Evolutionary conservation across 2,888 invertebrate species (phyloP), one percentile per base, ranked within the genome.

Genomic region (Xylota segnis): DNA sequence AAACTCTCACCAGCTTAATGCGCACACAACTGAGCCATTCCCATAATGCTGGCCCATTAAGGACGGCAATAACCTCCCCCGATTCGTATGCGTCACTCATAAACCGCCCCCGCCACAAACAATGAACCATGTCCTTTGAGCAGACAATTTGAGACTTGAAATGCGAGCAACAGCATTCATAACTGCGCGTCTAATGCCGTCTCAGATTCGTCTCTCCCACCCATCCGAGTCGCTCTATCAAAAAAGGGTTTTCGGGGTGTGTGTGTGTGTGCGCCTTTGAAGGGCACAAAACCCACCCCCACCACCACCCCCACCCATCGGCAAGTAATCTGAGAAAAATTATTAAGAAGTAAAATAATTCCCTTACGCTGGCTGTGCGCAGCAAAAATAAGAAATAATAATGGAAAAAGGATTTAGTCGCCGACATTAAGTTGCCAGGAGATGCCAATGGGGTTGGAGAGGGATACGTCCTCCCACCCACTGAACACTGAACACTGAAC

Each of bases 331-430:
- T 77, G 86, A 86, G 86, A 82, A 86, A 86, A 86, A 75, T 86
- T 86, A 86, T 86, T 86, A 77, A 82, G 82, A 86, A 77, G 72
- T 45, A 82, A 84, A 84, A 71, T 76, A 71, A 86, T 86, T 81
- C 84, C 75, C 50, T 50, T 23, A 23, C 23, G 23, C 23, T 23
- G 23, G 23, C 23, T 23, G 23, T 43, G 56, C 76, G 29, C 68
- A 71, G 50, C 40, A 45, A 77, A 82, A 82, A 82, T 82, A 72
- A 82, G 86, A 91, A 91, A 91, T 91, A 91, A 91, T 91, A 91
- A 91, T 91, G 91, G 91, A 91, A 91, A 91, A 91, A 91, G 91
- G 91, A 91, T 91, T 91, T 91, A 91, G 91, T 91, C 90, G 89
- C 87, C 89, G 83, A 88, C 88, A 88, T 86, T 86, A 82, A 76